Base-by-base conservation (phyloP, 2,113 vertebrate genomes). In the Elephas maximus region DNA sequence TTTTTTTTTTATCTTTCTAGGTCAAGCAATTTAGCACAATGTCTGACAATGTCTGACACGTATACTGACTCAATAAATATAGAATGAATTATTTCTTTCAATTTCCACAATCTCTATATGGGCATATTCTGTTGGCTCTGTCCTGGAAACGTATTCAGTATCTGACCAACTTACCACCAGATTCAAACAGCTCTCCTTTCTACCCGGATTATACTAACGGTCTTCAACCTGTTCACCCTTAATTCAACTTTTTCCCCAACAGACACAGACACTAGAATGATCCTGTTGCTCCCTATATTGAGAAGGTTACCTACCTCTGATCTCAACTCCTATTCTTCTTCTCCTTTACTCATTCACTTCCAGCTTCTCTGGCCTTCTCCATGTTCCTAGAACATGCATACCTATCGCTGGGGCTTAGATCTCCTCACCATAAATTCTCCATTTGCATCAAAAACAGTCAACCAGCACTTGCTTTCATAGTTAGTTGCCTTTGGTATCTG, bases 1-100 rank as follows among this genome's bases (percentile, higher is more conserved):
- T 63, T 85, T 96, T 41, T 18, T 18, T 41, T 82, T 74, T 60
- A 79, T 80, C 12, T 76, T 91, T 87, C n/a, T 84, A 88, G 74
- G 90, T 37, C 76, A 95, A 93, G 41, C 77, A 74, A 45, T 79
- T 85, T 79, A 74, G 15, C 67, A 79, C 74, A 62, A 44, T 51
- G 14, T 78, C 63, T n/a, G 80, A 79, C 74, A 62, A 44, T 51
- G 14, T 78, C 63, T n/a, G 80, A 88, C 53, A 77, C 33, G 37
- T 51, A 44, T 18, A 69, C 14, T 71, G 57, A 65, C 65, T 90
- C 92, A 44, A 8, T 90, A 85, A 83, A 71, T 79, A 91, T 5
- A 89, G n/a, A 78, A n/a, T 11, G 12, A 57, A 51, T 48, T 51
- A 17, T 41, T 4, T 33, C 11, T 17, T 57, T 94, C 44, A 26